A percentile compares a stretch with the other conserved stretches of the same genome.
These are phyloP conservation scores for Mythimna pallens DNA, from an alignment of 2,888 invertebrate species.

Conservation along the genomic window DNA sequence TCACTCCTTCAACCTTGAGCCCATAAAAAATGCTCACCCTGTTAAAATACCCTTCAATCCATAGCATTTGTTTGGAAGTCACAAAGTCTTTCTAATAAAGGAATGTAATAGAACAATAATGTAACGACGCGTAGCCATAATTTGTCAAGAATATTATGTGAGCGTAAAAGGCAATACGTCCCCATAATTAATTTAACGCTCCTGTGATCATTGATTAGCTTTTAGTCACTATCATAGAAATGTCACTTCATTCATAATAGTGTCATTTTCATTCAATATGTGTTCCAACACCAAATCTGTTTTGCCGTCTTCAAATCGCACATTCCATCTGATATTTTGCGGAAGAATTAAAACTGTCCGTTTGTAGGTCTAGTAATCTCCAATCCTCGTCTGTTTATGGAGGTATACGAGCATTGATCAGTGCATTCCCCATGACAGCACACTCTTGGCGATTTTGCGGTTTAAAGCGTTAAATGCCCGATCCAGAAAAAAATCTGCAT, in stretches of 20 bases:
- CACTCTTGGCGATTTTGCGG: not conserved
- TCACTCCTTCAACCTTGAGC: not conserved
- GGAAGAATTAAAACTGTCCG: not conserved
- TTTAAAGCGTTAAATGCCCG: not conserved
- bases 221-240: not conserved
- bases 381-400: not conserved
- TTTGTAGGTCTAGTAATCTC: no score
- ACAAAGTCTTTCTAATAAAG: not conserved
- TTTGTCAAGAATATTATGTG: conserved; percentile 4
- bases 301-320: not conserved
- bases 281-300: not conserved
- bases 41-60: not conserved
- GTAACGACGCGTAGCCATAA: not conserved
- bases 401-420: not conserved
- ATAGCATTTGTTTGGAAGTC: not conserved
- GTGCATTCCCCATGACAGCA: not conserved
- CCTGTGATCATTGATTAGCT: conserved; percentile 8
- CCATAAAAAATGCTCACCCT: not conserved
- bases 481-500: conserved; percentile 18
- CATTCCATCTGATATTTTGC: not conserved
- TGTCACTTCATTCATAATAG: no score
- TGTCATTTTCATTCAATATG: no score
- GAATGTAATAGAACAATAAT: conserved; percentile 9
- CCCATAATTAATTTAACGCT: conserved; percentile 40
- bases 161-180: conserved; percentile 13